Percentiles rank a stretch among this genome's conserved stretches.
Conservation (phyloP, 2,888 invertebrate genomes). For the Hecatera dysodea region DNA sequence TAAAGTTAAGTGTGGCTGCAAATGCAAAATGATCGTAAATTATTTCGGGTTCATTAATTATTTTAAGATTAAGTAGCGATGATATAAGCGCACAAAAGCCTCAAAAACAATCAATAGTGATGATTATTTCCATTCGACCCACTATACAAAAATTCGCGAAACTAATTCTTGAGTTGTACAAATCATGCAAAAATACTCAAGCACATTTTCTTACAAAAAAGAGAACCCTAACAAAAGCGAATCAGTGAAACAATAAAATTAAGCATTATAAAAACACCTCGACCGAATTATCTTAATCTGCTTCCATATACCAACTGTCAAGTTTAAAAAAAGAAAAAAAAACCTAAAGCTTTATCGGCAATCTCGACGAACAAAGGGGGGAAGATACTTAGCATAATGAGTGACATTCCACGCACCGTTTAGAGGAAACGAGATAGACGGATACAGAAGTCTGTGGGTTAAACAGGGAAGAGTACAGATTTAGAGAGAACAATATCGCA, state of each 20-base stretch:
- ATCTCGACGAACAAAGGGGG: slow-evolving; percentile 87
- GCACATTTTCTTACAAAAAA: slow-evolving; percentile 38
- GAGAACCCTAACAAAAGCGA: slow-evolving; percentile 47
- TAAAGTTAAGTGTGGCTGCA: slow-evolving; percentile 28
- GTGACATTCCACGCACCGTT: slow-evolving; percentile 88
- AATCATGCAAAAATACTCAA: slow-evolving; percentile 7
- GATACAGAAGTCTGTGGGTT: slow-evolving; percentile 40
- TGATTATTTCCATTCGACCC: neutral
- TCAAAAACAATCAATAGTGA: neutral
- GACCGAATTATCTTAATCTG: slow-evolving; percentile 88
- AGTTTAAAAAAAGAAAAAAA: slow-evolving; percentile 78
- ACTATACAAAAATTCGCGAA: neutral
- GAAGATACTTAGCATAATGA: slow-evolving; percentile 90
- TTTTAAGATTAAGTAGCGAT: slow-evolving; percentile 13
- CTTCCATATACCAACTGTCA: slow-evolving; percentile 91
- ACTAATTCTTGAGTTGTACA: neutral
- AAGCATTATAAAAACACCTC: slow-evolving; percentile 79
- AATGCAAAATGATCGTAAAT: slow-evolving; percentile 23
- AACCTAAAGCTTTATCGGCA: slow-evolving; percentile 76
- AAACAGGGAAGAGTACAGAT: slow-evolving; percentile 73
- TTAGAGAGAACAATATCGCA: slow-evolving; percentile 90
- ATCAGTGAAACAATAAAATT: slow-evolving; percentile 83
- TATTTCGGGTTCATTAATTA: slow-evolving; percentile 11
- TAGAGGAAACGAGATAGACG: slow-evolving; percentile 77
- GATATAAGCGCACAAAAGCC: neutral